Conservation (phyloP, 2,113 vertebrate genomes). For the Thamnaconus septentrionalis region DNA sequence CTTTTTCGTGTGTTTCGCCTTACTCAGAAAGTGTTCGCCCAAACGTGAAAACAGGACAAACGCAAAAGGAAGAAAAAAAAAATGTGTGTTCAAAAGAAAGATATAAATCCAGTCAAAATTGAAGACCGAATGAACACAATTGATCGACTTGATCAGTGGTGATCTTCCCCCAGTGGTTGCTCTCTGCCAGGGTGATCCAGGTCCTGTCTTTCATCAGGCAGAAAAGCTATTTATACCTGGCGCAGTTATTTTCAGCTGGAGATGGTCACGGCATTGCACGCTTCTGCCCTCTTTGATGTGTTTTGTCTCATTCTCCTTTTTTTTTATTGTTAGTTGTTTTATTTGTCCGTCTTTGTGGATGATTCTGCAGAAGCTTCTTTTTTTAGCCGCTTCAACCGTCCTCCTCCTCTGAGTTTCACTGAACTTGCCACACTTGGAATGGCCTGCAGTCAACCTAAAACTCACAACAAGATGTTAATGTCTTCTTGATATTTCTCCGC, state of each 20-base stretch:
- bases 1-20: too few relatives aligned
- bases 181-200: too few relatives aligned
- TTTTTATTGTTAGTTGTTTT: slow-evolving; percentile 26
- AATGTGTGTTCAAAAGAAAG: too few relatives aligned
- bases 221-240: slow-evolving; percentile 42
- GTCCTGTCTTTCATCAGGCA: slow-evolving; percentile 15
- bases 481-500: neutral
- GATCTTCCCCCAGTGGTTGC: too few relatives aligned
- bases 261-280: slow-evolving; percentile 11
- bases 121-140: too few relatives aligned
- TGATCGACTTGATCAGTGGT: too few relatives aligned
- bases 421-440: neutral
- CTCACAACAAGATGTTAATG: neutral
- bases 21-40: too few relatives aligned
- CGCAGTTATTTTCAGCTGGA: slow-evolving; percentile 24
- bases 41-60: too few relatives aligned
- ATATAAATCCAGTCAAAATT: too few relatives aligned
- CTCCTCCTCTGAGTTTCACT: neutral
- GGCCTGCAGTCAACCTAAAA: slow-evolving; percentile 1
- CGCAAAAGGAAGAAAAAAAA: too few relatives aligned
- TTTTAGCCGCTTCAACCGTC: neutral
- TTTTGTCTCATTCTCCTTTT: slow-evolving; percentile 24
- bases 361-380: slow-evolving; percentile 9
- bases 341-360: slow-evolving; percentile 23
- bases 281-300: slow-evolving; percentile 17